A percentile compares a stretch with the other conserved stretches of the same genome.
phyloP scores from a whole-genome alignment of 2,797 vertebrate species.

The Enteromius treurensis region DNA sequence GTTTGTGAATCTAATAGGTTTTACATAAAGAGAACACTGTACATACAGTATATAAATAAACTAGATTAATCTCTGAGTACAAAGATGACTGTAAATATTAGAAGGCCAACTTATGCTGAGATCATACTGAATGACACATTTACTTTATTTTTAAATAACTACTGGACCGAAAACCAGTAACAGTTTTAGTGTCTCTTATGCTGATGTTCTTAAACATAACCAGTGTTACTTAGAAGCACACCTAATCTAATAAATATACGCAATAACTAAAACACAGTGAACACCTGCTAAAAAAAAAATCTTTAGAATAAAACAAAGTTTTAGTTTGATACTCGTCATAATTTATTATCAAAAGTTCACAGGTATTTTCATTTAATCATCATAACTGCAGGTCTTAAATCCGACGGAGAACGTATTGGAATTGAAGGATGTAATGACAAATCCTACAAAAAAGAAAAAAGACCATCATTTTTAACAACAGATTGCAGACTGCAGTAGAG shows the following conservation, averaged over 20 bases:
- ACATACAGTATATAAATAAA: neutral
- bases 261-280: neutral
- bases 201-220: neutral
- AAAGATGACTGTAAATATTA: neutral
- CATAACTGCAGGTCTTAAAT: neutral
- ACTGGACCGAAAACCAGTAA: neutral
- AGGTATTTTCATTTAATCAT: constrained; percentile 4
- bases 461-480: neutral
- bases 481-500: neutral
- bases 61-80: neutral
- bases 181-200: neutral
- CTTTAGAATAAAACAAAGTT: neutral
- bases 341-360: constrained; percentile 52
- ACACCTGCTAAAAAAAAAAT: neutral
- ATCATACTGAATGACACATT: neutral
- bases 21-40: neutral
- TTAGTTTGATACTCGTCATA: constrained; percentile 34
- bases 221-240: neutral
- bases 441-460: constrained; percentile 24
- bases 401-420: neutral
- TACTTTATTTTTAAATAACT: neutral
- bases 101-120: neutral
- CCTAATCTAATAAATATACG: neutral
- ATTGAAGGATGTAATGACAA: neutral
- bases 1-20: neutral